Evolutionary conservation across 1,140 invertebrate species (phyloP), one percentile per base, ranked within the genome.

Genomic region (Yoshiicerus persimilis): DNA sequence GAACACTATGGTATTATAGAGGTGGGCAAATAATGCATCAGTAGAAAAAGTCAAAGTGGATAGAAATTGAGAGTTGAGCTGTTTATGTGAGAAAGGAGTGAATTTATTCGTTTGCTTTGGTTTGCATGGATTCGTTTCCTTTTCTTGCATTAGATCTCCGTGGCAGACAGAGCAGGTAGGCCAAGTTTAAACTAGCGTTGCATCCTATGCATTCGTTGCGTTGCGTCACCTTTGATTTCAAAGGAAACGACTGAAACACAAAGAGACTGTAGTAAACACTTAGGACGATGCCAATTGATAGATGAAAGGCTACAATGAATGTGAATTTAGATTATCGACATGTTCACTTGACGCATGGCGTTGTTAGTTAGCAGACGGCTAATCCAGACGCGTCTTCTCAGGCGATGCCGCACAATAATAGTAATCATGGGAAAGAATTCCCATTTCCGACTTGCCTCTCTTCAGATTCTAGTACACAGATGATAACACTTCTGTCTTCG

Each of bases 391-490:
- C 5, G 20, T 4, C 23, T 70, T 16, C 66, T 27, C 66, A 30
- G 75, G 75, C 75, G 34, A 80, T n/a, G 32, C n/a, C n/a, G 32
- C 32, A 36, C 23, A 32, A 80, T 34, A 80, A 80, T 80, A n/a
- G 32, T 86, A 86, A 62, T 86, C 47, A 86, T 86, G 85, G 56
- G 85, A 86, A 86, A 86, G 85, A 66, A 86, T 66, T 36, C 62
- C 85, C 25, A 86, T 86, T 66, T 66, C 85, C 85, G 34, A 86
- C 41, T 11, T 36, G 85, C 47, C n/a, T n/a, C 47, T 16, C n/a
- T 6, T 4, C 6, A 47, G 11, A 56, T 56, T 56, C 5, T 56
- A 47, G 2, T 1, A n/a, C 4, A 16, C 5, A 20, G 20, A 56
- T 16, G 41, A 47, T 56, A 56, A 5, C 20, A 56, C 47, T 56